These are phyloP conservation scores for Caenorhabditis becei DNA, from an alignment of 2,888 invertebrate species.

Conservation along the genomic window DNA sequence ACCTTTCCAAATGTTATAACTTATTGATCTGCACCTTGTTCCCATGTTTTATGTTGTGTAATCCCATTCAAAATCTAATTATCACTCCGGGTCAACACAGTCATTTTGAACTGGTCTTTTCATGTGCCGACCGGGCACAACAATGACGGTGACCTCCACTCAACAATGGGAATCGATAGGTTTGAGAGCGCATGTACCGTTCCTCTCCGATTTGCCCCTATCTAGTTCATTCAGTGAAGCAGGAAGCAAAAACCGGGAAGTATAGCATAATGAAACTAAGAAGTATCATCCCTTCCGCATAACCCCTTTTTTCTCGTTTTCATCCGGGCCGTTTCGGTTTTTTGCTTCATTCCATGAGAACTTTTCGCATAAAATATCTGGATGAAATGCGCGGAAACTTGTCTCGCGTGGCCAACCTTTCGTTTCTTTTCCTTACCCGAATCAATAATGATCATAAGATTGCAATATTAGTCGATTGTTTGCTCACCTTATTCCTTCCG, in stretches of 20 bases:
- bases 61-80: slow-evolving; percentile 6
- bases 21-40: not conserved
- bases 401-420: slow-evolving; percentile 13
- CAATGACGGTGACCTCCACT: slow-evolving; percentile 34
- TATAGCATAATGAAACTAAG: not conserved
- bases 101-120: slow-evolving; percentile 41
- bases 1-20: not conserved
- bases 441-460: slow-evolving; percentile 62
- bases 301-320: not conserved
- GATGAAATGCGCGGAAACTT: slow-evolving; percentile 48
- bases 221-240: not conserved
- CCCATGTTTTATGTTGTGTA: not conserved
- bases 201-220: slow-evolving; percentile 21
- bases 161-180: slow-evolving; percentile 50
- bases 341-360: not conserved
- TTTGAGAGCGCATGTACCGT: slow-evolving; percentile 29
- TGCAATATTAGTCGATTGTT: slow-evolving; percentile 61
- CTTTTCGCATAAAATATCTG: slow-evolving; percentile 44
- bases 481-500: slow-evolving; percentile 46
- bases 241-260: not conserved
- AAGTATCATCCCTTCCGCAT: slow-evolving; percentile 2
- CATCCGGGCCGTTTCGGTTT: not conserved
- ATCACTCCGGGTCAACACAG: slow-evolving; percentile 5
- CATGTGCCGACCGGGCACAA: slow-evolving; percentile 20
- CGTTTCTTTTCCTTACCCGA: slow-evolving; percentile 12